These are phyloP conservation scores for Bradynema listronoti DNA, from an alignment of 1,140 invertebrate genomes.

Conservation along the genomic window DNA sequence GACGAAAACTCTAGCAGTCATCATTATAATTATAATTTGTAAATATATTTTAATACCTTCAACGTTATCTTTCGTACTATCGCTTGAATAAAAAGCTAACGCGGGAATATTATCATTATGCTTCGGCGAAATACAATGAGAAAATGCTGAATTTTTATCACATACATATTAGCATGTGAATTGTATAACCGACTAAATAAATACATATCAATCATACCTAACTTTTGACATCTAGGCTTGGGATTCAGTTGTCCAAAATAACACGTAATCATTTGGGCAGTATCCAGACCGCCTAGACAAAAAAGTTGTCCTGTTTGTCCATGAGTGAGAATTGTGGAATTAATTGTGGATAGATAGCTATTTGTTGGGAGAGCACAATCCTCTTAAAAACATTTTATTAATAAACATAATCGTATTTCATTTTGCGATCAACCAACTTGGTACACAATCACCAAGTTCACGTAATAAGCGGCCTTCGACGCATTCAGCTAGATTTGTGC, in stretches of 20 bases:
- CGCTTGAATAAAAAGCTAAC: background rate
- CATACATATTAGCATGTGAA: background rate
- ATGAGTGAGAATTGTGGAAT: slow-evolving; percentile 20
- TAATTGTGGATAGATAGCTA: background rate
- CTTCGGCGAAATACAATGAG: slow-evolving; percentile 16
- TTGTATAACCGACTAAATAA: background rate
- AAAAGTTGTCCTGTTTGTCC: slow-evolving; percentile 20
- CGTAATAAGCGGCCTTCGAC: slow-evolving; percentile 29
- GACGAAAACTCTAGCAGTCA: too few species aligned
- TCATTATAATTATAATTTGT: background rate
- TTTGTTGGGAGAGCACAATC: slow-evolving; percentile 25
- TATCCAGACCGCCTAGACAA: background rate
- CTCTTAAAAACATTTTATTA: slow-evolving; percentile 20
- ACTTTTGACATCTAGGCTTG: slow-evolving; percentile 7
- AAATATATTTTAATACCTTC: background rate
- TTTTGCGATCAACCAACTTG: slow-evolving; percentile 39
- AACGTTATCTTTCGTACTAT: background rate
- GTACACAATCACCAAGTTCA: slow-evolving; percentile 26
- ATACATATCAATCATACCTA: background rate
- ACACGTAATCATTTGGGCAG: slow-evolving; percentile 13
- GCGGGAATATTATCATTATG: background rate
- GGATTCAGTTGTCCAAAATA: slow-evolving; percentile 29
- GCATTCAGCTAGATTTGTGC: slow-evolving; percentile 29
- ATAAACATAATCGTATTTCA: slow-evolving; percentile 9
- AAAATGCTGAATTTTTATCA: slow-evolving; percentile 6